Conservation (phyloP, 2,797 vertebrate genomes). For the Propithecus deckenii region DNA sequence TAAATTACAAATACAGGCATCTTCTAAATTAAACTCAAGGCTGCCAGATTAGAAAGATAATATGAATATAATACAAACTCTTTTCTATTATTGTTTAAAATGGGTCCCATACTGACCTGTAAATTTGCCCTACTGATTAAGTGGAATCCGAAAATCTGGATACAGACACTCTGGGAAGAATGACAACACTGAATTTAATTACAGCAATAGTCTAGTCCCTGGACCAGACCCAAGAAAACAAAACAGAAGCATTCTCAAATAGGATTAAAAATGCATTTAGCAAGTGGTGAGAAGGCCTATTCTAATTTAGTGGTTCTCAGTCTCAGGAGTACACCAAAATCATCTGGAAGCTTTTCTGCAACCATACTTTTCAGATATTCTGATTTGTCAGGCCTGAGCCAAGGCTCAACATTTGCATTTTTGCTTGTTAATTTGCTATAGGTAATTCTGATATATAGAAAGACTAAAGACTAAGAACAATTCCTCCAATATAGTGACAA, state of each 20-base stretch:
- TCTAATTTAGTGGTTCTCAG: background rate
- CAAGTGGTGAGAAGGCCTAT: background rate
- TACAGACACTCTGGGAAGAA: background rate
- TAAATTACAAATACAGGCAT: background rate
- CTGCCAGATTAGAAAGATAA: background rate
- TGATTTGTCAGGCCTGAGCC: background rate
- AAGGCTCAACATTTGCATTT: background rate
- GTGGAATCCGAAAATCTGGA: background rate
- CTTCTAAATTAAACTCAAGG: background rate
- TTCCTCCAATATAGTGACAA: background rate
- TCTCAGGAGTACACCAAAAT: background rate
- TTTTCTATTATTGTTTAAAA: background rate
- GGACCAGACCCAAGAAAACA: background rate
- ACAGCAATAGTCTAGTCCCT: background rate
- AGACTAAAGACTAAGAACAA: background rate
- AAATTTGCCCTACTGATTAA: background rate
- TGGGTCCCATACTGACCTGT: background rate
- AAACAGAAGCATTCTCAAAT: background rate
- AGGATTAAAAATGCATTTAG: background rate
- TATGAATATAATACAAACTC: background rate
- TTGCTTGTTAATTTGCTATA: slow-evolving; percentile 10
- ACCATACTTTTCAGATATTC: background rate
- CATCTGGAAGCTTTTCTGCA: background rate
- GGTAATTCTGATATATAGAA: slow-evolving; percentile 1
- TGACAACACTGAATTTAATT: background rate